Base-by-base conservation (phyloP, 2,888 invertebrate species). In the Tenthredo livida region DNA sequence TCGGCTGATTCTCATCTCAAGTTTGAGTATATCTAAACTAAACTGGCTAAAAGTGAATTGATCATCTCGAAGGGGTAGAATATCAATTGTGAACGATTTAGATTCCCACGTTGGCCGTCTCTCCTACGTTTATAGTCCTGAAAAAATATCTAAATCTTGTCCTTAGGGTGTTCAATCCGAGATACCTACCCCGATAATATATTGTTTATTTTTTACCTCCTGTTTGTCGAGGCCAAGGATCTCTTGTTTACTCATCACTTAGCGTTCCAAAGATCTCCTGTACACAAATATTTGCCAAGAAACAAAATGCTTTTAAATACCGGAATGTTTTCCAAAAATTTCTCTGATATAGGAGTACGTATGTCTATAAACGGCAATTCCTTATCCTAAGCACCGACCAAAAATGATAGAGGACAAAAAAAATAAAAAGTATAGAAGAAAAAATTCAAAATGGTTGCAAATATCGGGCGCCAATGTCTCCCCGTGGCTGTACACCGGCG, bases 171-270 rank as follows among this genome's bases (percentile, higher is more conserved):
- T 54, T 54, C n/a, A n/a, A 54, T n/a, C 7, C 54, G 54, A n/a
- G n/a, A 54, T 54, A 54, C 54, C 54, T 54, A 54, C 54, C 54
- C 54, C n/a, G 2, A 25, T 9, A 25, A 61, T 25, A 25, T 61
- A 61, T 61, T 73, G n/a, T 73, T 43, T 54, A 33, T 77, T 50
- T 77, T 77, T 7, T n/a, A 29, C 15, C n/a, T 40, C 15, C n/a
- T 61, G 61, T 80, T 80, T 80, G 21, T 61, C 40, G 47, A 37
- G 37, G 37, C 25, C 80, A 61, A 80, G 80, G 80, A 43, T 80
- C 25, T 33, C 61, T 10, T 80, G 61, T 80, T 80, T 80, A 17
- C 80, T 65, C 21, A 37, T 33, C 80, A 80, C 61, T 80, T 61
- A 40, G 80, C n/a, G 10, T 29, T 61, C 37, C 17, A 12, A 12